Percentiles rank a stretch among this genome's conserved stretches.
Conservation (phyloP, 2,113 vertebrate genomes). For the Baryphthengus martii region DNA sequence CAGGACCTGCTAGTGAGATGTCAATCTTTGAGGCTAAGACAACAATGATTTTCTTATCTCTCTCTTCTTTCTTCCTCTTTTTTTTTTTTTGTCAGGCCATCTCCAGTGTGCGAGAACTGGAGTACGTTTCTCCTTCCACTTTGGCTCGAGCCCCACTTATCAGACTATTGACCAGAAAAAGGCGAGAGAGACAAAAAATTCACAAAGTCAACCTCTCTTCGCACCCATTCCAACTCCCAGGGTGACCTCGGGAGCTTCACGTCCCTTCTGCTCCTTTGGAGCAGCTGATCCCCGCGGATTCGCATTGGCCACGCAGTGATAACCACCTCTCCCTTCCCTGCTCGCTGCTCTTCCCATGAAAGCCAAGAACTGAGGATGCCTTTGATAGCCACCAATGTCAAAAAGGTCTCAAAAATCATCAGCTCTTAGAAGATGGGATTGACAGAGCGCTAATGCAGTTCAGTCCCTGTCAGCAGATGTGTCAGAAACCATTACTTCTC, state of each 20-base stretch:
- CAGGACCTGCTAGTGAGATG: not conserved
- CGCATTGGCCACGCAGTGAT: not conserved
- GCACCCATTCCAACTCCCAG: not conserved
- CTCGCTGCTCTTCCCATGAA: not conserved
- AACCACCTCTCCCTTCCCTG: not conserved
- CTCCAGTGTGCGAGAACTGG: not conserved
- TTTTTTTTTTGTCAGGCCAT: not conserved
- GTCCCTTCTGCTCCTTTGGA: not conserved
- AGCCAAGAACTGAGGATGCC: constrained; percentile 12
- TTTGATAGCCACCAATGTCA: constrained; percentile 42
- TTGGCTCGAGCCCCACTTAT: not conserved
- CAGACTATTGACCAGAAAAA: not conserved
- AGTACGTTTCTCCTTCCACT: not conserved
- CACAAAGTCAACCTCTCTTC: not conserved
- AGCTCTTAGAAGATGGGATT: constrained; percentile 11
- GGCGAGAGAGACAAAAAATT: not conserved
- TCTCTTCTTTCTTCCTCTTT: too few relatives aligned
- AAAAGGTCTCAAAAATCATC: constrained; percentile 7
- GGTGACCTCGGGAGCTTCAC: not conserved
- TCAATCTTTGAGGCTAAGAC: not conserved
- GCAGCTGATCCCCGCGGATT: not conserved
- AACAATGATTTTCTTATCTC: not conserved
- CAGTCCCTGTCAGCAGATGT: constrained; percentile 26
- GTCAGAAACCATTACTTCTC: constrained; percentile 47
- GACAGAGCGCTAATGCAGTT: constrained; percentile 36